These are phyloP conservation scores for Siniperca obscura DNA, from an alignment of 2,797 vertebrate genomes.

Conservation along the genomic window DNA sequence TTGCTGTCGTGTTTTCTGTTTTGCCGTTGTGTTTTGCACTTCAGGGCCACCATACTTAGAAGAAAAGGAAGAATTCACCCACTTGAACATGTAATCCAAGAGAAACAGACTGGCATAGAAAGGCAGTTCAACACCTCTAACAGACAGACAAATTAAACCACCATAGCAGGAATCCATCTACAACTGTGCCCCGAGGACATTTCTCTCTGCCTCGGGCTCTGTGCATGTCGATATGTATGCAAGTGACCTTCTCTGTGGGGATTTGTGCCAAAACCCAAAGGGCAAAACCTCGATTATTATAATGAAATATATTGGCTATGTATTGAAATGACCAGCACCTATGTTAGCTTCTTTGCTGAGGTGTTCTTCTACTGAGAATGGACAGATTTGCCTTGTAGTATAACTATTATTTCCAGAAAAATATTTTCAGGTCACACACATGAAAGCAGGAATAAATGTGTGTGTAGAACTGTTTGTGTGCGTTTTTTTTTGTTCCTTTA, in stretches of 20 bases:
- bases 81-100: conserved; percentile 1
- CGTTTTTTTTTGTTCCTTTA: conserved; percentile 50
- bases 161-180: conserved; percentile 38
- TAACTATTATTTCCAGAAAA: background rate
- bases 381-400: background rate
- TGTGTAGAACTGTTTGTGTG: background rate
- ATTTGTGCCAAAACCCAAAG: conserved; percentile 53
- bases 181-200: conserved; percentile 22
- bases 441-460: background rate
- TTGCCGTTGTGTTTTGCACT: no score
- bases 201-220: conserved; percentile 30
- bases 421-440: background rate
- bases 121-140: conserved; percentile 18
- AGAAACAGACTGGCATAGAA: background rate
- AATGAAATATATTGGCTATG: conserved; percentile 30
- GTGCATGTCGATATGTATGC: conserved; percentile 10
- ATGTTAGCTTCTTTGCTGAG: background rate
- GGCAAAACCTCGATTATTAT: conserved; percentile 43
- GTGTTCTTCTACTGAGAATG: background rate
- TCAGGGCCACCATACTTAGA: no score
- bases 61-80: background rate
- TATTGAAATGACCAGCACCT: background rate
- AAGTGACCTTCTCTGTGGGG: conserved; percentile 53
- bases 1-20: no score
- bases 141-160: conserved; percentile 45